These are phyloP conservation scores for Malthinus flaveolus DNA, from an alignment of 2,888 invertebrate species.

Conservation along the genomic window DNA sequence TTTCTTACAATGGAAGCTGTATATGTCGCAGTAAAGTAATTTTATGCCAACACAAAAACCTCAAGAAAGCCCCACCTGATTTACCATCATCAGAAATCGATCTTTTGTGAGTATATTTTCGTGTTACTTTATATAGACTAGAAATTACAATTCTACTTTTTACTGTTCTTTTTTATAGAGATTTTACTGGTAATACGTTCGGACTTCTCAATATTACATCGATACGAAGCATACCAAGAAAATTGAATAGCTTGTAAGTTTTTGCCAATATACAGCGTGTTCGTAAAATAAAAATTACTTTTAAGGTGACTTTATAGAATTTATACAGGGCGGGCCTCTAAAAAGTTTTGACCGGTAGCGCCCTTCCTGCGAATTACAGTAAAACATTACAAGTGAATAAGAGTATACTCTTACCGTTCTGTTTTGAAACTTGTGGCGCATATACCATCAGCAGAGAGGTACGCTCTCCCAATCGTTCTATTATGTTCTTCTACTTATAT, in stretches of 20 bases:
- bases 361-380: no score
- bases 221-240: slow-evolving; percentile 44
- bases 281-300: no score
- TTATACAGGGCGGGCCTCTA: no score
- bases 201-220: slow-evolving; percentile 45
- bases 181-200: slow-evolving; percentile 56
- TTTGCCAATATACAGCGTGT: not conserved
- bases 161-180: slow-evolving; percentile 45
- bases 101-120: slow-evolving; percentile 51
- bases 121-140: not conserved
- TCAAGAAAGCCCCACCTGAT: slow-evolving; percentile 48
- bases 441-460: no score
- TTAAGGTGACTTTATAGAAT: no score
- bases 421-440: no score
- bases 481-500: no score
- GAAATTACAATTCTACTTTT: not conserved
- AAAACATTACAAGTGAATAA: no score
- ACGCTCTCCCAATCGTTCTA: no score
- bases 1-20: slow-evolving; percentile 50
- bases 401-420: no score
- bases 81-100: slow-evolving; percentile 48
- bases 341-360: no score
- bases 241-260: slow-evolving; percentile 55
- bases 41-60: slow-evolving; percentile 52
- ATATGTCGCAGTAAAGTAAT: slow-evolving; percentile 53